Evolutionary conservation across 2,113 vertebrate genomes (phyloP).

Genomic region (Naja naja): DNA sequence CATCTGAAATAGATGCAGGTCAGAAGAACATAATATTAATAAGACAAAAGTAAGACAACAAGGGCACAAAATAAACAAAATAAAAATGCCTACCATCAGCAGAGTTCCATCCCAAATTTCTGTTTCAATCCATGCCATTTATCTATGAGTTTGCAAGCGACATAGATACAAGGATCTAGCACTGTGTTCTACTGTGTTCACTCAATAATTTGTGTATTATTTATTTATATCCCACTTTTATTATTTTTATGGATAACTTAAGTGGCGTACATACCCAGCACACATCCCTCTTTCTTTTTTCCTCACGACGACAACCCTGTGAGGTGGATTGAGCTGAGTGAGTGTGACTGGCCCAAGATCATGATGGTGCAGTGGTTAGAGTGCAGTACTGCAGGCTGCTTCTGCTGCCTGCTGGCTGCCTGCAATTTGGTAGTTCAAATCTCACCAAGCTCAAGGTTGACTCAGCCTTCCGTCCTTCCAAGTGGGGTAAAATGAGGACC

Average conservation of each 20-base stretch:
- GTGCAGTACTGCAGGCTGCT: no score
- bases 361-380: no score
- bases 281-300: background rate
- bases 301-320: background rate
- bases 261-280: background rate
- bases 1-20: background rate
- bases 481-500: no score
- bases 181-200: background rate
- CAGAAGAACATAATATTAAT: background rate
- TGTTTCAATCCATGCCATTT: background rate
- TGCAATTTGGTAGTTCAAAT: no score
- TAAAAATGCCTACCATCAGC: background rate
- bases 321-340: background rate
- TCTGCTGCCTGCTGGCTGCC: no score
- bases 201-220: background rate
- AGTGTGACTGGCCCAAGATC: background rate
- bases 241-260: background rate
- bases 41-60: background rate
- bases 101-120: background rate
- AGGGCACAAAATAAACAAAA: background rate
- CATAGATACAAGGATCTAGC: background rate
- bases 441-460: no score
- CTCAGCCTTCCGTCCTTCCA: no score
- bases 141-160: background rate
- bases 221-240: background rate